Base-by-base conservation (phyloP, 1,140 invertebrate genomes). In the Holotrichia oblita region DNA sequence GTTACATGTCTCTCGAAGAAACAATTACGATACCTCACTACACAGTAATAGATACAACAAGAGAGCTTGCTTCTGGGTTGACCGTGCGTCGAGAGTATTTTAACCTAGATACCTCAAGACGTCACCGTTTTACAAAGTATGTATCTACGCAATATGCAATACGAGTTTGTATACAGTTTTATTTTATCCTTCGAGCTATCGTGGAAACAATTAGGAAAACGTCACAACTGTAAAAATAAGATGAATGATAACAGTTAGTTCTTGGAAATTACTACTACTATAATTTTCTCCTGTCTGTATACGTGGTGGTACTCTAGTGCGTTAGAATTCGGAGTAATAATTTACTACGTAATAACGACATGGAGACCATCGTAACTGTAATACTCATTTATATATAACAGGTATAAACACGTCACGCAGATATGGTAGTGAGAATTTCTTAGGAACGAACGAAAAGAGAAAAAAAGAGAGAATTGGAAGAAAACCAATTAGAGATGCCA, bases 181-280 rank as follows among this genome's bases (percentile, higher is more conserved):
- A 17, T 55, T 55, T 55, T 55, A 17, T 14, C 17, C 17, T 55
- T 14, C 14, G n/a, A 7, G 48, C 12, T n/a, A 55, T 17, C 48
- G 14, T 17, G 17, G 48, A 55, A 55, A 55, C 48, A 55, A 55
- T 55, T 55, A 55, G 48, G 27, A 34, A 17, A 17, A 55, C 48
- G 48, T 55, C 48, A 17, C 48, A 55, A 55, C 48, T 55, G 48
- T 55, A 55, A 55, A 55, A 55, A 17, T 55, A 55, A 55, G 48
- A 55, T 55, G 48, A 55, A 55, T 55, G 48, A 55, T 17, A 55
- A 55, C 48, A 17, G 48, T 55, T 55, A 55, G 48, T 17, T 55
- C 48, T 55, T n/a, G 48, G 48, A 55, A 55, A 55, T 55, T 55
- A 55, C 48, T 17, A 17, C 44, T 34, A 34, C 27, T 34, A 17